These are phyloP conservation scores for Halcyon malimbica DNA, from an alignment of 2,113 vertebrate genomes.

Conservation along the genomic window DNA sequence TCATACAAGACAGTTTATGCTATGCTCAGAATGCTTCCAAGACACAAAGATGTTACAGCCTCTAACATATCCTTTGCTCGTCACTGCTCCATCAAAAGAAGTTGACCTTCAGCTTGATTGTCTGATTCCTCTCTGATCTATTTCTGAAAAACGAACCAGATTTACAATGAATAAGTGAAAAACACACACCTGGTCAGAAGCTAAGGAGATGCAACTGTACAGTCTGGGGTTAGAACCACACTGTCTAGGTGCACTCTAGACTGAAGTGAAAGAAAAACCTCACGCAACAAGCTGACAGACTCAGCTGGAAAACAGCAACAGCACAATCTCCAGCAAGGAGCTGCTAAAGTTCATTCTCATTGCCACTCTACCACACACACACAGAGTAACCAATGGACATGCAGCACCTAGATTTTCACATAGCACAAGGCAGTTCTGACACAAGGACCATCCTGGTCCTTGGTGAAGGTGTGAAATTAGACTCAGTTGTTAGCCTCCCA, in stretches of 20 bases:
- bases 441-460: background rate
- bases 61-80: background rate
- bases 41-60: background rate
- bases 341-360: background rate
- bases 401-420: background rate
- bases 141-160: background rate
- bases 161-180: background rate
- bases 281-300: background rate
- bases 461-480: background rate
- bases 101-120: background rate
- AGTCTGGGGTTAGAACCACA: background rate
- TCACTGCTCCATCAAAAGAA: background rate
- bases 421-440: background rate
- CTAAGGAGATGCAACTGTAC: background rate
- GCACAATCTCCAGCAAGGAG: background rate
- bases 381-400: background rate
- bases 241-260: background rate
- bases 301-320: background rate
- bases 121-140: background rate
- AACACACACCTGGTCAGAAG: background rate
- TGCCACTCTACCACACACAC: background rate
- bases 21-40: background rate
- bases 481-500: background rate
- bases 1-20: background rate
- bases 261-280: background rate